Conservation (phyloP, 2,113 vertebrate species). For the Albula glossodonta region DNA sequence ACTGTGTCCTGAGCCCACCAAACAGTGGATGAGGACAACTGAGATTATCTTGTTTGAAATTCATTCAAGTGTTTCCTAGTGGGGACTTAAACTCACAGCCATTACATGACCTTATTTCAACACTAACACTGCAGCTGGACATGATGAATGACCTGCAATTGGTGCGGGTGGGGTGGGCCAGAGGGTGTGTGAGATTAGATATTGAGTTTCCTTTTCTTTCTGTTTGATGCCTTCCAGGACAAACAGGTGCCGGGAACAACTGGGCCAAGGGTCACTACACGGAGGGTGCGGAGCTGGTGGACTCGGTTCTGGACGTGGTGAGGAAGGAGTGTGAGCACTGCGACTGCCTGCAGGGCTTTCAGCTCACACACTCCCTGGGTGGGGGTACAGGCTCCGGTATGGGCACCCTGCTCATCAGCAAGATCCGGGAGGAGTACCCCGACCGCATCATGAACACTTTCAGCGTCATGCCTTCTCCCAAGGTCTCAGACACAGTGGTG, state of each 20-base stretch:
- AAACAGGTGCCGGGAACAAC: slow-evolving; percentile 94
- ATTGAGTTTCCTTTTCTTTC: slow-evolving; percentile 32
- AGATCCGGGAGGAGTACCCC: slow-evolving; percentile 89
- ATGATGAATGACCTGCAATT: slow-evolving; percentile 36
- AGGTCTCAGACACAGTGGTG: slow-evolving; percentile 92
- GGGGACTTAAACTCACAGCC: neutral
- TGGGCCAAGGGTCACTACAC: slow-evolving; percentile 96
- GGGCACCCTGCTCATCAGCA: slow-evolving; percentile 94
- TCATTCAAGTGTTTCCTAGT: neutral
- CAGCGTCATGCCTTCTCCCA: slow-evolving; percentile 93
- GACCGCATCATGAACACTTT: slow-evolving; percentile 97
- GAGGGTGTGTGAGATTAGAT: neutral
- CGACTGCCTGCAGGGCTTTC: slow-evolving; percentile 89
- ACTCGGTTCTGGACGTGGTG: slow-evolving; percentile 84
- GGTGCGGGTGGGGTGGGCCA: neutral
- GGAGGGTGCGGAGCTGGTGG: slow-evolving; percentile 90
- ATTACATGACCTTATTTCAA: neutral
- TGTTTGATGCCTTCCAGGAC: slow-evolving; percentile 70
- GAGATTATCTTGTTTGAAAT: neutral
- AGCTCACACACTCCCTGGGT: slow-evolving; percentile 84
- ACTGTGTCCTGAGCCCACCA: no score
- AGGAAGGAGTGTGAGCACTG: slow-evolving; percentile 90
- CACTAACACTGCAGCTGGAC: neutral
- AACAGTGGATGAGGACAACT: neutral
- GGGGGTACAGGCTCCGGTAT: slow-evolving; percentile 89